These are phyloP conservation scores for Hippopotamus amphibius DNA, from an alignment of 2,113 vertebrate genomes.

Conservation along the genomic window DNA sequence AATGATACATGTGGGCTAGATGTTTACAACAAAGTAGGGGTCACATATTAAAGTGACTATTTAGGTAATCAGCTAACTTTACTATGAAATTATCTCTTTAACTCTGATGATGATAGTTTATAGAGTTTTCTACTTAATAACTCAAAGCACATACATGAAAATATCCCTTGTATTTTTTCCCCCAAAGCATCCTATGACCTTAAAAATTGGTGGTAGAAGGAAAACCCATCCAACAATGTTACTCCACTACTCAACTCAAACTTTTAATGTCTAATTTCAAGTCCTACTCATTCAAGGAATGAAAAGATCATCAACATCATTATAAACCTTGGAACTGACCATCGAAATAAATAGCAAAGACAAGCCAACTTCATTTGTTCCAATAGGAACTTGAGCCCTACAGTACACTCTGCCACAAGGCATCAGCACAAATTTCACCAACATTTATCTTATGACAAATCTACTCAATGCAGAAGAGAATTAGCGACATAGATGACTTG, in stretches of 20 bases:
- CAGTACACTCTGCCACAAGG: background rate
- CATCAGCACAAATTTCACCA: background rate
- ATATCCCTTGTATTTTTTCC: background rate
- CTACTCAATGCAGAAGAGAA: conserved; percentile 1
- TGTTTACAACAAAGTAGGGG: background rate
- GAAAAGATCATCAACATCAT: background rate
- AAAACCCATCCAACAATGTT: background rate
- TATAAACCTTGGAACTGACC: background rate
- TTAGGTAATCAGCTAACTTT: conserved; percentile 4
- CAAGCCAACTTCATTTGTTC: background rate
- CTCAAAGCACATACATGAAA: background rate
- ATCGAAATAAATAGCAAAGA: background rate
- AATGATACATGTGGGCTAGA: background rate
- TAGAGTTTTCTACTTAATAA: background rate
- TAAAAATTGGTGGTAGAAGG: conserved; percentile 23
- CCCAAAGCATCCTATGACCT: background rate
- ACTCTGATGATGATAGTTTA: background rate
- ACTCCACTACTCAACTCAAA: background rate
- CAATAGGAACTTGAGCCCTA: background rate
- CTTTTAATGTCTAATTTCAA: conserved; percentile 17
- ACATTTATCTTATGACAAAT: conserved; percentile 14
- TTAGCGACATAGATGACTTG: conserved; percentile 8
- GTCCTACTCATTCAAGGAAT: conserved; percentile 13
- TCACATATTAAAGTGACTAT: background rate
- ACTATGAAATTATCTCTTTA: background rate